phyloP scores from a whole-genome alignment of 2,113 vertebrate genomes.

The Hemibates koningsi region DNA sequence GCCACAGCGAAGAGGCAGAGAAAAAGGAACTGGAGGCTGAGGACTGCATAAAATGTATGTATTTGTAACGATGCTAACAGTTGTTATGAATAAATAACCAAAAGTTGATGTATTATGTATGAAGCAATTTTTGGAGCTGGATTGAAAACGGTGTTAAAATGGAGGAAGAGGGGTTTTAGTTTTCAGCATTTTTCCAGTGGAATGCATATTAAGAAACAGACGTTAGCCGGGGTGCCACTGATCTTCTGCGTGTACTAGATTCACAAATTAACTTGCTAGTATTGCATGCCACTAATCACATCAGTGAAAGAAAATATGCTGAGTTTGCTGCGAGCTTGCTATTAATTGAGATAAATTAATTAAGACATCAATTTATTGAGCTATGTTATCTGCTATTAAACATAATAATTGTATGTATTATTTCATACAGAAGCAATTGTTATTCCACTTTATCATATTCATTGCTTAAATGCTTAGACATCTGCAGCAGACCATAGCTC shows the following conservation, averaged over 20 bases:
- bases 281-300: constrained; percentile 29
- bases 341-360: constrained; percentile 35
- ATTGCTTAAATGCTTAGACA: background rate
- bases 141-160: constrained; percentile 36
- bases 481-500: background rate
- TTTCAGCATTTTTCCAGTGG: constrained; percentile 3
- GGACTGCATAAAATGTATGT: constrained; percentile 39
- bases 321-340: background rate
- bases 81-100: constrained; percentile 67
- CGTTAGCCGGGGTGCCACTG: background rate
- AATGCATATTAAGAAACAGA: constrained; percentile 16
- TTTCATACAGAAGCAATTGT: background rate
- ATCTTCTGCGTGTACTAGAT: constrained; percentile 7
- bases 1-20: background rate
- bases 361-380: background rate
- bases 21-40: constrained; percentile 19
- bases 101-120: constrained; percentile 59
- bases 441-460: background rate
- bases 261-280: constrained; percentile 26
- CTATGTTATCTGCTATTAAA: constrained; percentile 24
- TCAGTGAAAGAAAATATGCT: background rate
- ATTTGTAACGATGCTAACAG: constrained; percentile 51
- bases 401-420: background rate
- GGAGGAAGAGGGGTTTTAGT: constrained; percentile 11
- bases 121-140: constrained; percentile 48